Evolutionary conservation across 2,113 vertebrate genomes (phyloP).

Genomic region (Albula glossodonta): DNA sequence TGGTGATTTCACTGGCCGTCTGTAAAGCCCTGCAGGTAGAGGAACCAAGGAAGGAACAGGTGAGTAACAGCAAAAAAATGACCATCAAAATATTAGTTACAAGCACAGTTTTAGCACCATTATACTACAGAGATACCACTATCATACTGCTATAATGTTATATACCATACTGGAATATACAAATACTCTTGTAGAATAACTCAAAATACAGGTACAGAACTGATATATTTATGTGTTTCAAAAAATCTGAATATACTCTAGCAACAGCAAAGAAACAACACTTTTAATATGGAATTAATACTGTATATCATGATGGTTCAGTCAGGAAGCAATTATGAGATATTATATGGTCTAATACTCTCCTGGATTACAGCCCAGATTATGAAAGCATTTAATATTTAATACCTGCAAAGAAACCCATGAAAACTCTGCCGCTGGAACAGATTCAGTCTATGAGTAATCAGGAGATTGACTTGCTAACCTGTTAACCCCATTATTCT

Average conservation of each 20-base stretch:
- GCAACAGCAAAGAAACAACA: not conserved
- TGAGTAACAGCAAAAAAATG: not conserved
- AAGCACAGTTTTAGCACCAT: too few species aligned
- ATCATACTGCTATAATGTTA: too few species aligned
- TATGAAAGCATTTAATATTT: not conserved
- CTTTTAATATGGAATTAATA: not conserved
- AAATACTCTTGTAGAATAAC: not conserved
- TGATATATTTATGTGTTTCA: not conserved
- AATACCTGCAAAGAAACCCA: not conserved
- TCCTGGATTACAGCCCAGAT: not conserved
- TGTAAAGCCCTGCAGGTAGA: slow-evolving; percentile 76
- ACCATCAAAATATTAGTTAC: not conserved
- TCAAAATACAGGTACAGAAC: not conserved
- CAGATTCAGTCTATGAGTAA: not conserved
- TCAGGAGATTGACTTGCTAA: not conserved
- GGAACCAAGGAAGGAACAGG: not conserved
- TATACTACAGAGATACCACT: too few species aligned
- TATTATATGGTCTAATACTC: not conserved
- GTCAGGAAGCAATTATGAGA: not conserved
- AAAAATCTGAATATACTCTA: not conserved
- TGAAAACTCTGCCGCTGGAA: not conserved
- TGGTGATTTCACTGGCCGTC: slow-evolving; percentile 88
- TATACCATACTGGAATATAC: not conserved
- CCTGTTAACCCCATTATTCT: not conserved
- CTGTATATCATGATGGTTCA: not conserved